A percentile compares a stretch with the other conserved stretches of the same genome.
Conservation (phyloP, 2,113 vertebrate genomes). For the Nettapus auritus region DNA sequence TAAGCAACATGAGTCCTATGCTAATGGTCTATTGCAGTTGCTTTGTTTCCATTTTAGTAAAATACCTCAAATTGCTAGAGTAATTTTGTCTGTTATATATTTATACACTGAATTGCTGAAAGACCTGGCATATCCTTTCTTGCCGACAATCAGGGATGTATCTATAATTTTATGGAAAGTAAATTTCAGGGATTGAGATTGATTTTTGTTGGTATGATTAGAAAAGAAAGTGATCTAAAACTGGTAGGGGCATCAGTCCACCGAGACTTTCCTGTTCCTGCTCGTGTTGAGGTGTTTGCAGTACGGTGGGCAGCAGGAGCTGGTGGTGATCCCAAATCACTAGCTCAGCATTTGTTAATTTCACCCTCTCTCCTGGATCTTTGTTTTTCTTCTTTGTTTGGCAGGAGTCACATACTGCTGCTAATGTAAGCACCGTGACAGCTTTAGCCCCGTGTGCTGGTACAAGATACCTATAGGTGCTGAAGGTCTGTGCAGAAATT, state of each 20-base stretch:
- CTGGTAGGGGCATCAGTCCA: background rate
- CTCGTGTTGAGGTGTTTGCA: background rate
- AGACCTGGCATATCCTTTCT: slow-evolving; percentile 18
- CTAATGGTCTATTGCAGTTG: slow-evolving; percentile 58
- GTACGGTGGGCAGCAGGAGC: background rate
- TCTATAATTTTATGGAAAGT: slow-evolving; percentile 33
- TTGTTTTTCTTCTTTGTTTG: slow-evolving; percentile 7
- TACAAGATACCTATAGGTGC: background rate
- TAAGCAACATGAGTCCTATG: slow-evolving; percentile 58
- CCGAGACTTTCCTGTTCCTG: background rate
- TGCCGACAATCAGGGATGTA: background rate
- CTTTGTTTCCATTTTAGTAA: slow-evolving; percentile 71
- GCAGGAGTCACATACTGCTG: background rate
- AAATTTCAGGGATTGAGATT: background rate
- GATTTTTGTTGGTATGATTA: background rate
- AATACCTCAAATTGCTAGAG: slow-evolving; percentile 52
- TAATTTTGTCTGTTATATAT: slow-evolving; percentile 59
- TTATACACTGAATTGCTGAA: slow-evolving; percentile 41
- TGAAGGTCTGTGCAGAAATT: background rate
- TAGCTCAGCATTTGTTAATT: background rate
- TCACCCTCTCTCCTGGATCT: background rate
- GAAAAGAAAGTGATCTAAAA: slow-evolving; percentile 44
- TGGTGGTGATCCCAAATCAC: background rate
- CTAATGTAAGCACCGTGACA: background rate
- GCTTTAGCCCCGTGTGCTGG: background rate